Conservation (phyloP, 2,113 vertebrate species). For the Rhipidura dahli region DNA sequence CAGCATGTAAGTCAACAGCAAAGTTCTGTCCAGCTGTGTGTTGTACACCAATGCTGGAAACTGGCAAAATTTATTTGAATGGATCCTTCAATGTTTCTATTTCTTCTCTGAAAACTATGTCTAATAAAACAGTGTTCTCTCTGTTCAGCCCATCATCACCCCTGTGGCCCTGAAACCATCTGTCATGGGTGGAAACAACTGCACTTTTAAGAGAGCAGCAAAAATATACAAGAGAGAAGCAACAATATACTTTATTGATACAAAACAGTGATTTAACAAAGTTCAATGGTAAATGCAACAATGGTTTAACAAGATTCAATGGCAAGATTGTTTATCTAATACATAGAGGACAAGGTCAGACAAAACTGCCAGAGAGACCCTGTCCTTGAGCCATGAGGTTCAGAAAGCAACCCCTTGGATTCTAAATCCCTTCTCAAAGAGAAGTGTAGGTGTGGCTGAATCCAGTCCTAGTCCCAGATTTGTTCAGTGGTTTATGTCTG, state of each 20-base stretch:
- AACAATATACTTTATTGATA: background rate
- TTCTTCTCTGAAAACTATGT: background rate
- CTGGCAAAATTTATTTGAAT: background rate
- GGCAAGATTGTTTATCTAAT: background rate
- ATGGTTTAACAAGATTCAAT: background rate
- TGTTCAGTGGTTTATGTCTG: background rate
- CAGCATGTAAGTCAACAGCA: background rate
- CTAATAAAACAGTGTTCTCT: background rate
- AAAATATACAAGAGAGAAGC: background rate
- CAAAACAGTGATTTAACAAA: background rate
- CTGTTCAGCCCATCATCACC: fast-evolving
- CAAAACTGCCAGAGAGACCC: background rate
- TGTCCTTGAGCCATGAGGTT: background rate
- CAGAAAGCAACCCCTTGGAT: background rate
- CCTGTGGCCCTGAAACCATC: background rate
- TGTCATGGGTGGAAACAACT: background rate
- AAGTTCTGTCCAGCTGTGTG: background rate
- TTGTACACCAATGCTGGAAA: background rate
- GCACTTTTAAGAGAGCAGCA: background rate
- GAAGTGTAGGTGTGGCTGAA: background rate
- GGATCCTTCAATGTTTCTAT: background rate
- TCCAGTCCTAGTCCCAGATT: background rate
- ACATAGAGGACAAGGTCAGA: background rate
- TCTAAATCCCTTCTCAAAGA: background rate
- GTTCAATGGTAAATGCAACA: background rate